Percentiles rank a stretch among this genome's conserved stretches.
Conservation (phyloP, 2,888 invertebrate genomes). For the Dioctria linearis region DNA sequence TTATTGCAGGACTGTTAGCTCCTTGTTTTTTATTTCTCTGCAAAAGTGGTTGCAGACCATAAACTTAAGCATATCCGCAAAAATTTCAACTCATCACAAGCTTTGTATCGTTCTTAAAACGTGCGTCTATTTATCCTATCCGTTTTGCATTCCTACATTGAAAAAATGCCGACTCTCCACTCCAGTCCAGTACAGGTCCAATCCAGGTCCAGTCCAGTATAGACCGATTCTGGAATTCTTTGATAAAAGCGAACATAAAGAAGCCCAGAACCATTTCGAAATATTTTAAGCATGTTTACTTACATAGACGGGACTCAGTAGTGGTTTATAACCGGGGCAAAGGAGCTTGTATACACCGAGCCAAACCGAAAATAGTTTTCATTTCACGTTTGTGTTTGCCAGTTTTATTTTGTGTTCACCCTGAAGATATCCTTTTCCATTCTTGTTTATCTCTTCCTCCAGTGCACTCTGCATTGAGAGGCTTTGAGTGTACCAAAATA, state of each 20-base stretch:
- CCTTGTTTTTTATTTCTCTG: too few relatives aligned
- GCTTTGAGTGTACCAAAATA: constrained; percentile 18
- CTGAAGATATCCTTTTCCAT: constrained; percentile 31
- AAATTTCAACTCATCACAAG: too few relatives aligned
- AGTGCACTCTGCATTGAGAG: background rate
- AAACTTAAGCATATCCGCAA: too few relatives aligned
- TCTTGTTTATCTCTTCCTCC: background rate
- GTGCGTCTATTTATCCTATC: too few relatives aligned
- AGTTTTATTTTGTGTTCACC: constrained; percentile 47
- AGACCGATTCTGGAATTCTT: constrained; percentile 27
- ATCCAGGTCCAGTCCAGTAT: background rate
- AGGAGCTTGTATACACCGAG: constrained; percentile 7
- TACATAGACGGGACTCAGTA: background rate
- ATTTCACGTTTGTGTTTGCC: constrained; percentile 39
- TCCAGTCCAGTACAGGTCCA: too few relatives aligned
- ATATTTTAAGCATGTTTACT: constrained; percentile 40
- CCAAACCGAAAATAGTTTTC: constrained; percentile 43
- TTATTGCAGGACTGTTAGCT: too few relatives aligned
- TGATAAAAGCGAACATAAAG: constrained; percentile 6
- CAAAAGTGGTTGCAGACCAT: too few relatives aligned
- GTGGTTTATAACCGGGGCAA: background rate
- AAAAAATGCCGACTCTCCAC: too few relatives aligned
- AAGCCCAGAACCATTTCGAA: constrained; percentile 9
- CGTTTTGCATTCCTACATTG: too few relatives aligned
- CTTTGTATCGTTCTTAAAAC: too few relatives aligned